A percentile compares a stretch with the other conserved stretches of the same genome.
Conservation (phyloP, 2,888 invertebrate species). For the Barypeithes pellucidus region DNA sequence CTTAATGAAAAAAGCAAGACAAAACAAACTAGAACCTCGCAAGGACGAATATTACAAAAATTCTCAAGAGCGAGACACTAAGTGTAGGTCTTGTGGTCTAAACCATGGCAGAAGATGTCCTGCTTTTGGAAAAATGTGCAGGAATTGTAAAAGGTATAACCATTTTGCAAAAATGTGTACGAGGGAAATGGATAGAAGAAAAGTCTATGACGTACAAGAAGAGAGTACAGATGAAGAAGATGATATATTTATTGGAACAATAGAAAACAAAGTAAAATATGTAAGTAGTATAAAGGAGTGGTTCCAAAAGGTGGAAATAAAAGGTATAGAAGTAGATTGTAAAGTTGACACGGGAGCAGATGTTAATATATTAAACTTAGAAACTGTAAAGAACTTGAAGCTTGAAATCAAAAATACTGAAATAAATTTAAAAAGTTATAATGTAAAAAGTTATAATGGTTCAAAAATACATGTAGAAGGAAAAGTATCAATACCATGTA, state of each 20-base stretch:
- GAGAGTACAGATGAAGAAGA: background rate
- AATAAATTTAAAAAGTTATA: conserved; percentile 12
- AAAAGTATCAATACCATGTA: background rate
- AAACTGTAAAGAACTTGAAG: conserved; percentile 2
- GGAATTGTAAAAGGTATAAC: background rate
- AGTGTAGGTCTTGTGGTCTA: too few species aligned
- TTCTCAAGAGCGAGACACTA: too few species aligned
- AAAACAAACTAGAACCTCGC: too few species aligned
- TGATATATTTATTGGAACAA: background rate
- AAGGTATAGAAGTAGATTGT: background rate
- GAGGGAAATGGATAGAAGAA: background rate
- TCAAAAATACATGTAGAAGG: conserved; percentile 3
- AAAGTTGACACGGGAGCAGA: conserved; percentile 18
- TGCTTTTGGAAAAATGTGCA: background rate
- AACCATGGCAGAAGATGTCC: background rate
- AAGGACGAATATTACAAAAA: too few species aligned
- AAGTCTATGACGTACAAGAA: background rate
- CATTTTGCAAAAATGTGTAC: conserved; percentile 1
- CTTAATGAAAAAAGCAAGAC: too few species aligned
- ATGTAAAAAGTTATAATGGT: too few species aligned
- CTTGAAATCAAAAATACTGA: background rate
- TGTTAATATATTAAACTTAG: conserved; percentile 20
- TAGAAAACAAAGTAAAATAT: conserved; percentile 14
- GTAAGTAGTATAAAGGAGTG: conserved; percentile 14
- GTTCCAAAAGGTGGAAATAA: background rate